These are phyloP conservation scores for Oxyura jamaicensis DNA, from an alignment of 2,113 vertebrate species.

Conservation along the genomic window DNA sequence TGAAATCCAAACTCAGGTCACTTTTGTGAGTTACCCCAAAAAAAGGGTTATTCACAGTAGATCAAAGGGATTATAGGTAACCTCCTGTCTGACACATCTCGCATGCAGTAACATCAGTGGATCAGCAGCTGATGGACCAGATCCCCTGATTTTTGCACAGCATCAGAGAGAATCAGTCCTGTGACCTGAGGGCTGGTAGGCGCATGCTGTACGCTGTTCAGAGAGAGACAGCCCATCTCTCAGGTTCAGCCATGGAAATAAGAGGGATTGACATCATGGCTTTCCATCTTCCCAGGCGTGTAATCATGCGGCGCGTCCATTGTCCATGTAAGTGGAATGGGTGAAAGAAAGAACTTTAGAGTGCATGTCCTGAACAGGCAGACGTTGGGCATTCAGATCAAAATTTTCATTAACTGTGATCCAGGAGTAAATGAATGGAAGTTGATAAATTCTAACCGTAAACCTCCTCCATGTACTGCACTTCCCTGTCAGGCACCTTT, in stretches of 20 bases:
- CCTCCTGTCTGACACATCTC: not conserved
- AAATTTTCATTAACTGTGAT: not conserved
- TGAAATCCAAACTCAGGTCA: not conserved
- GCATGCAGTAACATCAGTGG: not conserved
- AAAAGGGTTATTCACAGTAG: not conserved
- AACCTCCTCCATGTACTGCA: not conserved
- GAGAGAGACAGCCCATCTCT: not conserved
- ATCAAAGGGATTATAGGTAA: not conserved
- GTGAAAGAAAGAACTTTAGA: not conserved
- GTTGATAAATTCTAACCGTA: not conserved
- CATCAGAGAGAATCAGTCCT: not conserved
- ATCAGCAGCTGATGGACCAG: not conserved
- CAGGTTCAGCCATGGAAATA: rapidly evolving
- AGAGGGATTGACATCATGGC: not conserved
- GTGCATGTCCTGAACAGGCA: not conserved
- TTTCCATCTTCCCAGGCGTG: not conserved
- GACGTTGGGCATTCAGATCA: not conserved
- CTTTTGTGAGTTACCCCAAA: not conserved
- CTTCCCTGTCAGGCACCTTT: not conserved
- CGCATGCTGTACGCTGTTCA: rapidly evolving
- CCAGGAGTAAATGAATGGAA: not conserved
- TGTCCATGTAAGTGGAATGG: not conserved
- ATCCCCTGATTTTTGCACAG: not conserved
- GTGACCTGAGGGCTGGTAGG: not conserved
- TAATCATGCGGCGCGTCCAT: rapidly evolving